These are phyloP conservation scores for Hesperia comma DNA, from an alignment of 2,888 invertebrate genomes.

Conservation along the genomic window DNA sequence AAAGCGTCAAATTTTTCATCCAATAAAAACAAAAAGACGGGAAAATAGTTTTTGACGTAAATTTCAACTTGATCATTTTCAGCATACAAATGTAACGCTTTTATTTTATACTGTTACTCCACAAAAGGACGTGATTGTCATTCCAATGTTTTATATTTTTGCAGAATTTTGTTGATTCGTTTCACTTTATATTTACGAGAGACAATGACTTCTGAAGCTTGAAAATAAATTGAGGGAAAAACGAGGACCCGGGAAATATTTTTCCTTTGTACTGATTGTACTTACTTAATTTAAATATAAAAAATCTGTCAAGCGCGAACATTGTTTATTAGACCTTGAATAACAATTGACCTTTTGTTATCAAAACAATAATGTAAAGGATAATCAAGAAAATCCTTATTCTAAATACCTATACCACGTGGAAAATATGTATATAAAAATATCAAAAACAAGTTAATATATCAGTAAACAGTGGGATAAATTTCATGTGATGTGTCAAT, in stretches of 20 bases:
- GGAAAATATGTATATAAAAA: too few relatives aligned
- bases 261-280: not conserved
- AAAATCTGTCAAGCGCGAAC: not conserved
- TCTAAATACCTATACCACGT: too few relatives aligned
- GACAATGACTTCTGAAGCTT: constrained; percentile 15
- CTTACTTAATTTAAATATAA: constrained; percentile 11
- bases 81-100: constrained; percentile 19
- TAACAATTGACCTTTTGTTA: not conserved
- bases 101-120: constrained; percentile 18
- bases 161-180: constrained; percentile 14
- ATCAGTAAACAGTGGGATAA: too few relatives aligned
- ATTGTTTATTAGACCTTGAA: not conserved
- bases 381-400: too few relatives aligned
- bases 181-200: constrained; percentile 19
- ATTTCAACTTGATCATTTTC: constrained; percentile 8
- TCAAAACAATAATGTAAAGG: too few relatives aligned
- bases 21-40: not conserved
- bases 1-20: not conserved
- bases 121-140: constrained; percentile 17
- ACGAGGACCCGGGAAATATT: constrained; percentile 6
- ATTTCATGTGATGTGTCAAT: too few relatives aligned
- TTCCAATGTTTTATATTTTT: constrained; percentile 16
- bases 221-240: constrained; percentile 17
- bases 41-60: constrained; percentile 14
- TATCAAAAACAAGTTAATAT: too few relatives aligned